Evolutionary conservation across 1,140 invertebrate genomes (phyloP), one percentile per base, ranked within the genome.

Genomic region (Charaxes varanes): DNA sequence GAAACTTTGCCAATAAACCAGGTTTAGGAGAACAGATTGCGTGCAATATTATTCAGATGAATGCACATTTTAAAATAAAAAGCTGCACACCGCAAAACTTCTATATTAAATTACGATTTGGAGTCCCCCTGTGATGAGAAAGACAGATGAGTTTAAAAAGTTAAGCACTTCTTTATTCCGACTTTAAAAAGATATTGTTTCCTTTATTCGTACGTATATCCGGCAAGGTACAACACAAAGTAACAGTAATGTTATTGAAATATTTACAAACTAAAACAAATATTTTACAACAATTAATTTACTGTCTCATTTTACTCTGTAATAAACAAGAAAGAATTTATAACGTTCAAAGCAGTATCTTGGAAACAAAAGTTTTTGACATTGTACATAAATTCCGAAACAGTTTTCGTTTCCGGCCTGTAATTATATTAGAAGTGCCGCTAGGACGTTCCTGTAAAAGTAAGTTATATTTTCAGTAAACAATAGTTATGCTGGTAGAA

Each of bases 371-470:
- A 27, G 10, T 22, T 32, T 16, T 32, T 22, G 32, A 34, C 13
- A 12, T 12, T 12, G 4, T 34, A 11, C 12, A 34, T 34, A 34
- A 34, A 34, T 34, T 19, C 18, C 18, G 18, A 21, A 1, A 17
- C 10, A 34, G 18, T 22, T 34, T 34, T 13, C 32, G 11, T 34
- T 14, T 22, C 13, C 7, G 22, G 32, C 22, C 22, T 21, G 19
- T 34, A 34, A 34, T 34, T 34, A 34, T 34, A 22, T 34, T 34
- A 10, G 18, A 8, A 34, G 32, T 13, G 8, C 10, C 10, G 32
- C 32, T 34, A 13, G 16, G 7, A 34, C 21, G 32, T 34, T 34
- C 10, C 32, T 6, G 5, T 13, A 21, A 34, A 23, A 21, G 18
- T 12, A 18, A 33, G 17, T 19, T 33, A 33, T 19, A 18, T 33